These are phyloP conservation scores for Eumaeus atala DNA, from an alignment of 1,140 invertebrate species.

Conservation along the genomic window DNA sequence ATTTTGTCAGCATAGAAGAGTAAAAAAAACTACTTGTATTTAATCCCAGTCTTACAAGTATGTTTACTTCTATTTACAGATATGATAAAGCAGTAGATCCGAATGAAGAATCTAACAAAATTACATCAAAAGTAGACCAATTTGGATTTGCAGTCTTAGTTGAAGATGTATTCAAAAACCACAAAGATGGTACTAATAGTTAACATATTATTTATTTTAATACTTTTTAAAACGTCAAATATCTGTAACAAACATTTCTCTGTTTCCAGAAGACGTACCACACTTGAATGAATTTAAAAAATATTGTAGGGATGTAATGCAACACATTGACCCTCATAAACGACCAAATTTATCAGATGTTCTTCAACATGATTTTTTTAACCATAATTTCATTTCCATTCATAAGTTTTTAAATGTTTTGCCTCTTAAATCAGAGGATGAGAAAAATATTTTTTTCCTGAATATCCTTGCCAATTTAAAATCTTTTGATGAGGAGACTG, in stretches of 20 bases:
- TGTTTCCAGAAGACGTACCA: slow-evolving; percentile 78
- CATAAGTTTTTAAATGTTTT: slow-evolving; percentile 87
- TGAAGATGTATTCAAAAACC: slow-evolving; percentile 80
- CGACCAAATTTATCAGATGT: slow-evolving; percentile 78
- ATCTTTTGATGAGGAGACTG: slow-evolving; percentile 83
- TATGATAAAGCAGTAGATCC: slow-evolving; percentile 81
- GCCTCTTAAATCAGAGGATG: slow-evolving; percentile 82
- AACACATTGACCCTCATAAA: slow-evolving; percentile 75
- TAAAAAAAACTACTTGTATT: slow-evolving; percentile 6
- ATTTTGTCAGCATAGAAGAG: too few relatives aligned
- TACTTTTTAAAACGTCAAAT: slow-evolving; percentile 1
- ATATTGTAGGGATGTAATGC: slow-evolving; percentile 79
- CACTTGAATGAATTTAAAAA: slow-evolving; percentile 80
- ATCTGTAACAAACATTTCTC: slow-evolving; percentile 17
- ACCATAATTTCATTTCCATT: slow-evolving; percentile 87
- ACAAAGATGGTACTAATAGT: slow-evolving; percentile 72
- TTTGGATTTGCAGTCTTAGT: slow-evolving; percentile 88
- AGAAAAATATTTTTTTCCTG: slow-evolving; percentile 85
- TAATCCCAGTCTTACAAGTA: not conserved
- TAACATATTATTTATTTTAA: not conserved
- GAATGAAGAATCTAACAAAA: slow-evolving; percentile 78
- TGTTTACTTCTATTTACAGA: slow-evolving; percentile 52
- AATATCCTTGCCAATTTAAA: slow-evolving; percentile 79
- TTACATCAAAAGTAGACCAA: slow-evolving; percentile 79
- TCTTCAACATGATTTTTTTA: slow-evolving; percentile 83